A percentile compares a stretch with the other conserved stretches of the same genome.
Evolutionary conservation across 2,888 invertebrate species (phyloP).

Genomic region (Zygogramma bicolorata): DNA sequence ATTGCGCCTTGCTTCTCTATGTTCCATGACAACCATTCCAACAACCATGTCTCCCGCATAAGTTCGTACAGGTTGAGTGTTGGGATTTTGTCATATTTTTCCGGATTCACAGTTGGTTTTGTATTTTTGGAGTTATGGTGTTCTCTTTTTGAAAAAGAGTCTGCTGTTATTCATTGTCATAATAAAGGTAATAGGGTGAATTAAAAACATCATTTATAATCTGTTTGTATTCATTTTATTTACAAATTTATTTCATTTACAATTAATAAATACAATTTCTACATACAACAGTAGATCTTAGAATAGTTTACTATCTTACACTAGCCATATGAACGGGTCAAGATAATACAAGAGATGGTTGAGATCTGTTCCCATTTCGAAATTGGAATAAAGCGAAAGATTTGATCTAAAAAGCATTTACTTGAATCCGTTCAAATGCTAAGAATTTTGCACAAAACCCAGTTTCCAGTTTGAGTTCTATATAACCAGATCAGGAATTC

Average conservation of each 20-base stretch:
- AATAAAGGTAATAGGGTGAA: neutral
- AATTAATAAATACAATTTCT: constrained; percentile 43
- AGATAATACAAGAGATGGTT: neutral
- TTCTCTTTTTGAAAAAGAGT: too few relatives aligned
- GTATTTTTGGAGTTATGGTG: too few relatives aligned
- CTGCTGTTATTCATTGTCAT: too few relatives aligned
- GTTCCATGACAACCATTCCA: too few relatives aligned
- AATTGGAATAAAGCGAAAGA: neutral
- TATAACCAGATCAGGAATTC: neutral
- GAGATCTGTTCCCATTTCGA: neutral
- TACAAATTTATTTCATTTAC: constrained; percentile 53
- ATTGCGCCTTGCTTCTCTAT: too few relatives aligned
- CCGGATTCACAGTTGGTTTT: too few relatives aligned
- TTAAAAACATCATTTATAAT: neutral
- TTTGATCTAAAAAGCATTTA: neutral
- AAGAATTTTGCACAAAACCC: constrained; percentile 30
- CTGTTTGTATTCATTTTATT: constrained; percentile 43
- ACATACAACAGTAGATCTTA: constrained; percentile 29
- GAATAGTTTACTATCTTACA: constrained; percentile 29
- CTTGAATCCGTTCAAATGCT: neutral
- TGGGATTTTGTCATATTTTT: too few relatives aligned
- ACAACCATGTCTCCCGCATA: too few relatives aligned
- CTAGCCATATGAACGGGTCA: neutral
- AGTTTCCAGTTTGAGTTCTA: constrained; percentile 11
- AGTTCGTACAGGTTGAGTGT: too few relatives aligned